Evolutionary conservation across 2,797 vertebrate species (phyloP), one percentile per base, ranked within the genome.

Genomic region (Morus bassanus): DNA sequence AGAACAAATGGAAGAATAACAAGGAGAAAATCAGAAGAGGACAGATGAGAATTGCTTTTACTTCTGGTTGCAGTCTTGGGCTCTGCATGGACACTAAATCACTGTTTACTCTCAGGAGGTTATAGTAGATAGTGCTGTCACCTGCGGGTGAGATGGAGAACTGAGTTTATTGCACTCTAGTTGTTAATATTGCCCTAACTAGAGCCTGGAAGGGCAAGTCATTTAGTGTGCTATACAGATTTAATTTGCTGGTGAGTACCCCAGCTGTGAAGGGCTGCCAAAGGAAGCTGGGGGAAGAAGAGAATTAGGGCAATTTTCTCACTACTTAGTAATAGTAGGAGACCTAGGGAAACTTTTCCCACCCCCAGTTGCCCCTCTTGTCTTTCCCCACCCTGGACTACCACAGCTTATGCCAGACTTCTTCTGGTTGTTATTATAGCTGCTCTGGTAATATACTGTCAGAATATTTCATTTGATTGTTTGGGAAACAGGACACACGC

Each of bases 401-500:
- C 5, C 18, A 19, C 8, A 46, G 10, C 6, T 84, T 13, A 5
- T 8, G 18, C 23, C 11, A 3, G 28, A 12, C 28, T 75, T 2
- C 19, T 80, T 54, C 18, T 64, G 35, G 53, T 23, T 74, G 2
- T 18, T 63, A 0, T 2, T n/a, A 13, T 4, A 48, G 45, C 15
- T 75, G 4, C 24, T n/a, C 31, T 13, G 41, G 31, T 41, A 43
- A 80, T 89, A 63, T 5, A 10, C 11, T 15, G 22, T 21, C 10
- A 0, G 31, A 41, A 22, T 19, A 15, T 5, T 33, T 27, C 9
- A 10, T 21, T 45, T 3, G 30, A 24, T 39, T 37, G 8, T 5
- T 13, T 43, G 57, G 43, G 57, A 33, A 60, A 35, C 2, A 1
- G 30, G 50, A 27, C 10, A 5, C 0, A 0, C 6, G 72, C 3